A percentile compares a stretch with the other conserved stretches of the same genome.
Conservation (phyloP, 1,140 invertebrate genomes). For the Solen grandis region DNA sequence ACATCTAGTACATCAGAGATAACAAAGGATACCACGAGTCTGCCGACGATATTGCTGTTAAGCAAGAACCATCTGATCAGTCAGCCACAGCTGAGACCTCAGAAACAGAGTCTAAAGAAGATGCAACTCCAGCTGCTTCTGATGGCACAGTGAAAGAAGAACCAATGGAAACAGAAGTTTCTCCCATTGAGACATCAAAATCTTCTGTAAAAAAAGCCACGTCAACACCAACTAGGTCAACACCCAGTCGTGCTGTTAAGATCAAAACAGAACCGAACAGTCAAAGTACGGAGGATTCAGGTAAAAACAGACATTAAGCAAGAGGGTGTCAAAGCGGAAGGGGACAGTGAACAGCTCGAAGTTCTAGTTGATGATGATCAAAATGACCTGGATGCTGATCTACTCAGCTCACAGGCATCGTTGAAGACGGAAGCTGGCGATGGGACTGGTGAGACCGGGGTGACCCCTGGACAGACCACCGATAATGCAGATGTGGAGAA, state of each 20-base stretch:
- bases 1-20: constrained; percentile 32
- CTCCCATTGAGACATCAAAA: not conserved
- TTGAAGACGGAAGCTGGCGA: constrained; percentile 11
- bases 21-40: not conserved
- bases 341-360: constrained; percentile 46
- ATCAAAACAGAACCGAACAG: constrained; percentile 7
- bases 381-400: constrained; percentile 54
- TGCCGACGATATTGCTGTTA: not conserved
- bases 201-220: not conserved
- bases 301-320: not conserved
- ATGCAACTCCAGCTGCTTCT: not conserved
- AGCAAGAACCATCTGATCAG: not conserved
- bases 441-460: not conserved
- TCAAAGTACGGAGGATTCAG: not conserved
- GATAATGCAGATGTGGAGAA: constrained; percentile 9
- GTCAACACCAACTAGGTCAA: not conserved
- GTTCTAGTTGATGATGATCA: constrained; percentile 54
- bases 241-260: not conserved
- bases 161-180: too few relatives aligned
- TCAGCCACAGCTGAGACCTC: not conserved
- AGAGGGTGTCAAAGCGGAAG: constrained; percentile 37
- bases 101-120: not conserved
- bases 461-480: not conserved
- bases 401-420: constrained; percentile 27
- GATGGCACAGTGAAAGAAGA: not conserved